A percentile compares a stretch with the other conserved stretches of the same genome.
These are phyloP conservation scores for Heterohyrax brucei DNA, from an alignment of 2,797 vertebrate species.

Conservation along the genomic window DNA sequence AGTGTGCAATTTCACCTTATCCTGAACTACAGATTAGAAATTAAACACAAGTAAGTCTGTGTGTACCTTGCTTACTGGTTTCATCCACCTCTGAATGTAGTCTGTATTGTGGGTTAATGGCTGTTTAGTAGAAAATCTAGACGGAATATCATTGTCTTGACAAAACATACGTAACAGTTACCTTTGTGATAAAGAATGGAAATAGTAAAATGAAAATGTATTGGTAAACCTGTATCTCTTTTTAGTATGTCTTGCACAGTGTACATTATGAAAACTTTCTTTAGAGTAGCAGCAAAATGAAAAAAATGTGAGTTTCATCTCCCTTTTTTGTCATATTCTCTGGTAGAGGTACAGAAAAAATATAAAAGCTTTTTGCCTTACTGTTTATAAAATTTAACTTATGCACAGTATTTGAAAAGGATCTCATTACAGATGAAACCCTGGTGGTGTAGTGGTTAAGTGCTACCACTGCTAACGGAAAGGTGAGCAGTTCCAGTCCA, in stretches of 20 bases:
- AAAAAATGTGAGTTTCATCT: slow-evolving; percentile 47
- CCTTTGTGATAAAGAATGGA: background rate
- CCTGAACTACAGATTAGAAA: too few species aligned
- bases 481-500: too few species aligned
- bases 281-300: slow-evolving; percentile 3
- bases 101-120: slow-evolving; percentile 30
- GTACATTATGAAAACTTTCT: slow-evolving; percentile 20
- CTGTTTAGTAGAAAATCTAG: slow-evolving; percentile 27
- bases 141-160: background rate
- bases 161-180: slow-evolving; percentile 21
- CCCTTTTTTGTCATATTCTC: background rate
- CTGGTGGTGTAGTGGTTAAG: too few species aligned
- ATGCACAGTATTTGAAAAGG: slow-evolving; percentile 48
- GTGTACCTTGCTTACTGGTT: too few species aligned
- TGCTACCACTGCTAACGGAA: too few species aligned
- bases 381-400: slow-evolving; percentile 57
- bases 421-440: background rate
- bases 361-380: slow-evolving; percentile 1
- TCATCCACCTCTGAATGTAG: background rate
- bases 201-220: slow-evolving; percentile 54
- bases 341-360: slow-evolving; percentile 44
- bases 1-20: too few species aligned
- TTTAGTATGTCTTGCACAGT: slow-evolving; percentile 33
- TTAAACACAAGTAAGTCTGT: too few species aligned
- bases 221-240: slow-evolving; percentile 41